Evolutionary conservation across 2,888 invertebrate species (phyloP), one percentile per base, ranked within the genome.

Genomic region (Diadromus collaris): DNA sequence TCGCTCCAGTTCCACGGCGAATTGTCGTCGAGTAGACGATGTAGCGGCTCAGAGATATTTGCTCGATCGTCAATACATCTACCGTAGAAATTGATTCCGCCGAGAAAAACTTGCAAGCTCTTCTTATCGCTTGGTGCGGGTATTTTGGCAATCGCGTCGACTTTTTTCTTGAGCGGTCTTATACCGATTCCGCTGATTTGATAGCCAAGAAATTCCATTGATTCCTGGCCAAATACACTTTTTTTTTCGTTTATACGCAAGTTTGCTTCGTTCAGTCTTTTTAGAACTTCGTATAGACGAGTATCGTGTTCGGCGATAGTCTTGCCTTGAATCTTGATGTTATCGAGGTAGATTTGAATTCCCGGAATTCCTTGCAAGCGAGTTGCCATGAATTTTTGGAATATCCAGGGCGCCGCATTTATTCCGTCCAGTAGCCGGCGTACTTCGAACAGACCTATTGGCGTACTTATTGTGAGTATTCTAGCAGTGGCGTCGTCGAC

Each of bases 381-480:
- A n/a, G 63, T 54, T 2, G 24, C 64, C 73, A 73, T 73, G 64
- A 51, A 73, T 10, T 56, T 56, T 29, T 29, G 56, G 56, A 56
- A 56, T 24, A 56, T 56, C 56, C 56, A 27, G 10, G 56, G 56
- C 29, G 56, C 56, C 16, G 56, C 56, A 13, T 24, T 27, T 27
- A 56, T 56, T 56, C 73, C 78, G 27, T 71, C 64, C 13, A 58
- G 65, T 46, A 76, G 67, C 38, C 67, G 60, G 51, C 24, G 38
- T 10, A 74, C 74, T 34, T 48, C 38, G 29, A 51, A 74, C 34
- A 74, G 41, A 10, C 67, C 81, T 38, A 69, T 38, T 13, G 67
- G 82, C 34, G 83, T 84, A 70, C 76, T 83, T 24, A 84, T 60
- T n/a, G 81, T 82, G 38, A 78, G 73, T 16, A 81, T 48, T 56